phyloP scores from a whole-genome alignment of 30 jellyfish, hydroid and myxozoan species.

The Calvadosia cruxmelitensis region DNA sequence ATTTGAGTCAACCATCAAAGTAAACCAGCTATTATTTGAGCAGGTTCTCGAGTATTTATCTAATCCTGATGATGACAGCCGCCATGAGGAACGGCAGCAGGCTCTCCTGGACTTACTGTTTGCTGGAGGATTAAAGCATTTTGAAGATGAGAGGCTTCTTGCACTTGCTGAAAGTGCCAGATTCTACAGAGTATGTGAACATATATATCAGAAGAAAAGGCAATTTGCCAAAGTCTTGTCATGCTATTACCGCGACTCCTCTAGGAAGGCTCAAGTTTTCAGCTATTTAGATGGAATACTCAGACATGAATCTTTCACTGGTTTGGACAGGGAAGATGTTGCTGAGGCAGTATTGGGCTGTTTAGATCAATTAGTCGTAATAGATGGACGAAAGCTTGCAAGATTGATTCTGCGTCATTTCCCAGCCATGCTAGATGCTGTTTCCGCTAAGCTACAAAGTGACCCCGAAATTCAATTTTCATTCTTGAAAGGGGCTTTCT shows the following conservation, averaged over 20 bases:
- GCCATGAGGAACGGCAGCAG: constrained; percentile 97
- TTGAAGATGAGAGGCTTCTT: constrained; percentile 63
- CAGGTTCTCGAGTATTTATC: constrained; percentile 86
- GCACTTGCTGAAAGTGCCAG: constrained; percentile 91
- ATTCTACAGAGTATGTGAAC: constrained; percentile 87
- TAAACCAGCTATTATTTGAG: constrained; percentile 76
- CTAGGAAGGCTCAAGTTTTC: constrained; percentile 52
- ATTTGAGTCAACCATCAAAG: constrained; percentile 51
- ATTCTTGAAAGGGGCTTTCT: constrained; percentile 73
- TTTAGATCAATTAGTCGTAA: constrained; percentile 49
- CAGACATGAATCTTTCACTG: constrained; percentile 81
- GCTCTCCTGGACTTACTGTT: constrained; percentile 75
- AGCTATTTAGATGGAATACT: constrained; percentile 50
- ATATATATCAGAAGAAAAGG: constrained; percentile 49
- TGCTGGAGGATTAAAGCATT: constrained; percentile 91
- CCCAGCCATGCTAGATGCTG: constrained; percentile 37
- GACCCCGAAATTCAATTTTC: constrained; percentile 62
- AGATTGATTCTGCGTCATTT: constrained; percentile 41
- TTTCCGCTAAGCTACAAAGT: constrained; percentile 38
- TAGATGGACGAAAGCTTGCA: constrained; percentile 71
- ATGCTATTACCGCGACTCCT: constrained; percentile 82
- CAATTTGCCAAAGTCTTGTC: constrained; percentile 69
- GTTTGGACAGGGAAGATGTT: constrained; percentile 59
- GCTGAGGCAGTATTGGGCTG: constrained; percentile 58
- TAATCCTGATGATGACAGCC: constrained; percentile 81